Evolutionary conservation across 2,113 vertebrate genomes (phyloP).

Genomic region (Dasyornis broadbenti): DNA sequence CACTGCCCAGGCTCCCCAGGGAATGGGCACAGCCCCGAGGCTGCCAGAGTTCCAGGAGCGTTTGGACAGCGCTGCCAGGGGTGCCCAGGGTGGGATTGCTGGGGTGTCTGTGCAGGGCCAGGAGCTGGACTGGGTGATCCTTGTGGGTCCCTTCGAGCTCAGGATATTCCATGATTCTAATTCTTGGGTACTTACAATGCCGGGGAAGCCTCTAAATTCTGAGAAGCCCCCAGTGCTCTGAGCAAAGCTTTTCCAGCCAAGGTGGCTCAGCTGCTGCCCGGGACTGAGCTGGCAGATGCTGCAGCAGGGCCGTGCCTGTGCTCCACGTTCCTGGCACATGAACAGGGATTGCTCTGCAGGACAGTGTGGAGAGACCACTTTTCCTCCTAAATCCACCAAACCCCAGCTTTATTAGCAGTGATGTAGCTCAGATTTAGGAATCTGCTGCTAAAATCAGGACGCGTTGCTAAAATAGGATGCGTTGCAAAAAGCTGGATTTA

Average conservation of each 20-base stretch:
- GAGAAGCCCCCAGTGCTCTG: not conserved
- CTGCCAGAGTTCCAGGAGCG: not conserved
- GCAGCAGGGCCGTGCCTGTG: not conserved
- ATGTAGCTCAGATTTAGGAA: not conserved
- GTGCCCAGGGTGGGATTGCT: not conserved
- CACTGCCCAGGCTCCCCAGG: not conserved
- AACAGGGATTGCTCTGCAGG: not conserved
- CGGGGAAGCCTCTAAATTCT: not conserved
- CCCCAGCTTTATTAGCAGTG: not conserved
- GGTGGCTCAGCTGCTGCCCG: not conserved
- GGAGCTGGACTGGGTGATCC: not conserved
- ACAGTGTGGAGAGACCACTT: not conserved
- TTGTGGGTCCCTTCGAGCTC: fast-evolving
- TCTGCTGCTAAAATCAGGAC: not conserved
- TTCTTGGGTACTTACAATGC: not conserved
- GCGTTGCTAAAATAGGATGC: not conserved
- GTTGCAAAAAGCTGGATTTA: not conserved
- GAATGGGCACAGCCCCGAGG: fast-evolving
- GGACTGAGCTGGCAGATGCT: not conserved
- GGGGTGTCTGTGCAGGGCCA: not conserved
- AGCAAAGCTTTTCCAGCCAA: not conserved
- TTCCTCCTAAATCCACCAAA: not conserved
- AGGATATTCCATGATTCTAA: too few relatives aligned
- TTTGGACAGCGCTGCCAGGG: fast-evolving
- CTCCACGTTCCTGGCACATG: not conserved